Evolutionary conservation across 1,140 invertebrate genomes (phyloP), one percentile per base, ranked within the genome.

Genomic region (Ctenoplectra terminalis): DNA sequence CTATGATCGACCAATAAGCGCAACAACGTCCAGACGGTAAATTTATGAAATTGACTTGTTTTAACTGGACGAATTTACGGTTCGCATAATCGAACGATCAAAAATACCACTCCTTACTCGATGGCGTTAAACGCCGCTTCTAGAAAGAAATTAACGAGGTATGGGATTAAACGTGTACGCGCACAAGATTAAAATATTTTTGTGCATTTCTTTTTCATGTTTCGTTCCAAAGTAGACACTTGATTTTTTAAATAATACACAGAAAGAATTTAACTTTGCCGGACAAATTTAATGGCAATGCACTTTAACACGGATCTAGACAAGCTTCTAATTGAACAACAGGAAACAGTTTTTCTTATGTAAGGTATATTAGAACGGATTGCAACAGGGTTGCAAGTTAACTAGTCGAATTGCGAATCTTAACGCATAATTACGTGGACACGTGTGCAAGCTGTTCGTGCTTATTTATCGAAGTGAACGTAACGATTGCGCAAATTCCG

Each of bases 401-500:
- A 31, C 13, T 7, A 6, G 52, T 13, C 46, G 20, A 23, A 54
- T 37, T 20, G 29, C 7, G 66, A 56, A 76, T 84, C 37, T 72
- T 20, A 20, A 54, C 48, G 9, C 29, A 6, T 26, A 85, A 63
- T 71, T 71, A 58, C 29, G n/a, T 23, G 23, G 20, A 50, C 50
- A 15, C 20, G 17, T 17, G 37, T 20, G 23, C 34, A 7, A 54
- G n/a, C 34, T 58, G 46, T 58, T 54, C 43, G 1, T n/a, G 29
- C 52, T 52, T 54, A 23, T 43, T 85, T 56, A 20, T 46, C 34
- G 23, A 70, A 82, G 67, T 71, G 54, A 81, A 77, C 17, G 71
- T 75, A 61, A 67, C 66, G n/a, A 73, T 88, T 82, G 75, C 64
- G 54, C 67, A 81, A 74, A 75, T 69, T 83, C 64, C 43, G 72